These are phyloP conservation scores for Anolis carolinensis DNA, from an alignment of 2,113 vertebrate genomes.

Conservation along the genomic window DNA sequence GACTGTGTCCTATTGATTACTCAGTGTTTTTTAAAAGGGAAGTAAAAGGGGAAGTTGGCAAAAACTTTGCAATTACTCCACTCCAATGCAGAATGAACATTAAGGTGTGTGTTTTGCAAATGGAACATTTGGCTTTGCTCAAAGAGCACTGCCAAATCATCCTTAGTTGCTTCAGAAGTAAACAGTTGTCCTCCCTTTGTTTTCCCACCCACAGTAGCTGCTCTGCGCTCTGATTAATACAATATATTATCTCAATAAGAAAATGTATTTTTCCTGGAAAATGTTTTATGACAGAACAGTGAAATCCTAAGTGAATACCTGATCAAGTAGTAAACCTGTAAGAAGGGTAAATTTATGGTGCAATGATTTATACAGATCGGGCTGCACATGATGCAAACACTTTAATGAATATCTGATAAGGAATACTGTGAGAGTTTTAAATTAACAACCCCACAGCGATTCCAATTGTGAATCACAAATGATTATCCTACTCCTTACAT, in stretches of 20 bases:
- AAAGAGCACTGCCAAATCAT: slow-evolving; percentile 32
- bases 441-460: slow-evolving; percentile 61
- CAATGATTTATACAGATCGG: slow-evolving; percentile 59
- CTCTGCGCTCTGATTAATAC: slow-evolving; percentile 4
- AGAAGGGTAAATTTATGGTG: slow-evolving; percentile 60
- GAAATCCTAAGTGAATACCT: slow-evolving; percentile 60
- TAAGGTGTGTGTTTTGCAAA: slow-evolving; percentile 11
- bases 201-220: slow-evolving; percentile 12
- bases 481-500: slow-evolving; percentile 66
- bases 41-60: background rate
- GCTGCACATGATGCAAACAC: slow-evolving; percentile 42
- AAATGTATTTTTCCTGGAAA: slow-evolving; percentile 45
- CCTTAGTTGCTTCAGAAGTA: slow-evolving; percentile 26
- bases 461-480: slow-evolving; percentile 62
- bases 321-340: slow-evolving; percentile 54
- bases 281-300: slow-evolving; percentile 49
- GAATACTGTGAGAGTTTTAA: slow-evolving; percentile 63
- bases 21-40: background rate
- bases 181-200: slow-evolving; percentile 24
- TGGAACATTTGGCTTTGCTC: slow-evolving; percentile 19
- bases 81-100: background rate
- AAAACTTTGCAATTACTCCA: background rate
- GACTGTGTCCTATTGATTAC: background rate
- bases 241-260: slow-evolving; percentile 43
- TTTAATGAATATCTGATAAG: slow-evolving; percentile 64